Evolutionary conservation across 92 coral and sea anemone species (phyloP).

Genomic region (Ricordea florida): DNA sequence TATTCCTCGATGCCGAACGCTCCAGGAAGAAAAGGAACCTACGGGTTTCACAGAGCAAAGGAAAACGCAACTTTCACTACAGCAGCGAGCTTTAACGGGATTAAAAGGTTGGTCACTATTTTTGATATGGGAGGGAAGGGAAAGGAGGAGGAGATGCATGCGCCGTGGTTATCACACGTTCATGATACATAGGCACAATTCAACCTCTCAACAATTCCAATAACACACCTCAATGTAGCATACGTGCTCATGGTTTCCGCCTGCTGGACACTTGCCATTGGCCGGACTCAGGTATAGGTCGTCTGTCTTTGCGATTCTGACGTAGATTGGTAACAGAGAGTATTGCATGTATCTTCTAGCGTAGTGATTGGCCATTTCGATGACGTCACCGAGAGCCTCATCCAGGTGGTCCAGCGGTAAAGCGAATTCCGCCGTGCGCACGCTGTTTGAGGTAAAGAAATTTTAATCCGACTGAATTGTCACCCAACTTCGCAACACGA

Average conservation of each 20-base stretch:
- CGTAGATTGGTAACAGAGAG: conserved; percentile 60
- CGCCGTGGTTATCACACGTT: too few relatives aligned
- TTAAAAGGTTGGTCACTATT: not conserved
- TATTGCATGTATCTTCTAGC: conserved; percentile 52
- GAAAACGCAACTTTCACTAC: not conserved
- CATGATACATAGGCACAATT: too few relatives aligned
- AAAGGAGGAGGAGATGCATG: too few relatives aligned
- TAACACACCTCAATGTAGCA: conserved; percentile 66
- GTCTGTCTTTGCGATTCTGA: conserved; percentile 64
- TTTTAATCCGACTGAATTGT: too few relatives aligned
- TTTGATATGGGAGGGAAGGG: not conserved
- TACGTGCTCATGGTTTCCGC: conserved; percentile 35
- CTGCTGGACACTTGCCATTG: conserved; percentile 44
- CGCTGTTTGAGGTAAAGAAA: too few relatives aligned
- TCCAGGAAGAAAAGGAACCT: conserved; percentile 69
- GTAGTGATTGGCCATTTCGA: conserved; percentile 52
- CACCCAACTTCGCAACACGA: too few relatives aligned
- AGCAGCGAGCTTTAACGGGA: not conserved
- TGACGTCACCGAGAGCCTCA: conserved; percentile 68
- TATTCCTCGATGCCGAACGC: conserved; percentile 65
- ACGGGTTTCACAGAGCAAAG: not conserved
- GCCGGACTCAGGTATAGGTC: conserved; percentile 74
- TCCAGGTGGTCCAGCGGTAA: conserved; percentile 57
- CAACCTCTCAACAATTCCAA: not conserved
- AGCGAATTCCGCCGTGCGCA: conserved; percentile 76